These are phyloP conservation scores for Diogma glabrata DNA, from an alignment of 2,888 invertebrate species.

Conservation along the genomic window DNA sequence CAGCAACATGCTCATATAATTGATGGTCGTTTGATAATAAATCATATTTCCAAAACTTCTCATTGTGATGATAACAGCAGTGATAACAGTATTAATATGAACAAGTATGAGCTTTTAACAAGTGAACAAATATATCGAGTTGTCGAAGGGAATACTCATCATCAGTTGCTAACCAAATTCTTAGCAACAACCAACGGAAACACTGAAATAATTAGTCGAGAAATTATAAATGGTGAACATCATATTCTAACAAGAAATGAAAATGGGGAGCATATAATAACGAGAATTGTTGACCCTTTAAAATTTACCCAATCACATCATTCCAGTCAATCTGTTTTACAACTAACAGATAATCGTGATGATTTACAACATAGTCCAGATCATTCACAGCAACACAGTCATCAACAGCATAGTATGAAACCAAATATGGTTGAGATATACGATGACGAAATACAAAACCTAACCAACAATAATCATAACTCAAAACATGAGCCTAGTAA, in stretches of 20 bases:
- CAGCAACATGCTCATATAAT: conserved; percentile 31
- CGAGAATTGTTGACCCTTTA: conserved; percentile 34
- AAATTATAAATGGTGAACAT: conserved; percentile 37
- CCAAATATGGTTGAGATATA: conserved; percentile 30
- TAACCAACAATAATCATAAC: conserved; percentile 3
- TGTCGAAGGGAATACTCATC: neutral
- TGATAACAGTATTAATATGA: conserved; percentile 3
- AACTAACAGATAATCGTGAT: conserved; percentile 27
- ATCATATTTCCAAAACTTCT: neutral
- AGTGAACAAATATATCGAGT: conserved; percentile 14
- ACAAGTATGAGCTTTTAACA: conserved; percentile 11
- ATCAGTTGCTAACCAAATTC: neutral
- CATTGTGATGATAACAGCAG: neutral
- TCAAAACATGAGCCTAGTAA: conserved; percentile 11
- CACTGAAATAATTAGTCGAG: conserved; percentile 36
- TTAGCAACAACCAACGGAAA: conserved; percentile 35
- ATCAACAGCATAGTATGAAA: conserved; percentile 12
- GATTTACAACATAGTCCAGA: neutral
- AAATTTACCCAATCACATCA: conserved; percentile 5
- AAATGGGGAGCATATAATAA: conserved; percentile 37
- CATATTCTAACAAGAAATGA: conserved; percentile 37
- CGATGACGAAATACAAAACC: conserved; percentile 28
- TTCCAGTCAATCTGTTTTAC: conserved; percentile 25
- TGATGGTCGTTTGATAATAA: conserved; percentile 29
- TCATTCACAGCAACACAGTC: conserved; percentile 18